phyloP scores from a whole-genome alignment of 2,113 vertebrate genomes.

The Gallinago jamesoni region DNA sequence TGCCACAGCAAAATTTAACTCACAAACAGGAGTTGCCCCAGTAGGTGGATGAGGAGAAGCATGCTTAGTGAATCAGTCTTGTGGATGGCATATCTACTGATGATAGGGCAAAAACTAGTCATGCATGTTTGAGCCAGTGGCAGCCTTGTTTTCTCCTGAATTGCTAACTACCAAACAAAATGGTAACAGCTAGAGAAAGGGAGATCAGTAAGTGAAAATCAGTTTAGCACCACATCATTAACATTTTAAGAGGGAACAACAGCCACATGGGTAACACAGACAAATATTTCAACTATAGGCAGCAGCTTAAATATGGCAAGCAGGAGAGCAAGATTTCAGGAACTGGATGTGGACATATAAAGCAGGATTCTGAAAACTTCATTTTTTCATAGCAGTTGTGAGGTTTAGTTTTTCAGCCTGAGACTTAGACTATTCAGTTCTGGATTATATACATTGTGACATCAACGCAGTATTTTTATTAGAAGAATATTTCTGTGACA shows the following conservation, averaged over 20 bases:
- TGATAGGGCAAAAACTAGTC: neutral
- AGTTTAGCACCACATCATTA: neutral
- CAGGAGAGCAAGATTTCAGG: neutral
- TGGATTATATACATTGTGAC: neutral
- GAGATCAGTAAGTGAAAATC: neutral
- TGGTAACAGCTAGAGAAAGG: neutral
- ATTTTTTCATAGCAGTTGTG: neutral
- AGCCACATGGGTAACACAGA: neutral
- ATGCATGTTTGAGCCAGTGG: neutral
- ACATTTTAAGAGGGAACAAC: neutral
- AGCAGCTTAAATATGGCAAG: neutral
- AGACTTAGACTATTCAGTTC: neutral
- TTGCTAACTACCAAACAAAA: neutral
- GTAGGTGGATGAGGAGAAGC: neutral
- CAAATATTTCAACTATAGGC: neutral
- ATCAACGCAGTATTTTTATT: neutral
- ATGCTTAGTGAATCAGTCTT: neutral
- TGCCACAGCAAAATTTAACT: neutral
- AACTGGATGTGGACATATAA: neutral
- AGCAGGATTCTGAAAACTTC: neutral
- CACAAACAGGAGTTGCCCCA: neutral
- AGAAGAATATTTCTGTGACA: neutral
- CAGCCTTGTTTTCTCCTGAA: neutral
- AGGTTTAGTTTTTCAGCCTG: neutral
- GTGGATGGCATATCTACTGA: neutral